Evolutionary conservation across 2,113 vertebrate genomes (phyloP), one percentile per base, ranked within the genome.

Genomic region (Neotoma lepida): DNA sequence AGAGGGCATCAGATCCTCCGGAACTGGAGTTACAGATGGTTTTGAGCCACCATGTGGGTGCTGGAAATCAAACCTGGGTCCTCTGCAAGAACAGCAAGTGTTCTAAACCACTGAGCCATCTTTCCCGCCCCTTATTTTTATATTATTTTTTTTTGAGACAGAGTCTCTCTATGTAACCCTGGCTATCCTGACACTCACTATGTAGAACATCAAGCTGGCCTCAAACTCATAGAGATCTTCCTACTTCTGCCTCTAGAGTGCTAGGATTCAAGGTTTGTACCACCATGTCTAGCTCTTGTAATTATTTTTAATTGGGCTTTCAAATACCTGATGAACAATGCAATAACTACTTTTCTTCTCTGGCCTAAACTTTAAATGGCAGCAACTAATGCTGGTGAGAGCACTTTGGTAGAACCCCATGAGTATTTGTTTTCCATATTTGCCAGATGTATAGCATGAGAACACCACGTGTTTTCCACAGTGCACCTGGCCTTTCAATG

Each of bases 371-470:
- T 76, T 94, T 86, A 82, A 96, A 93, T 49, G 70, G 64, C 35
- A 88, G 73, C 77, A 76, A 76, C 93, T 94, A 2, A 63, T 89
- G 54, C 93, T 94, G 24, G 35, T 89, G 82, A 74, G 97, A 97
- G 20, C 70, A 49, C 46, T 68, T 96, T 81, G 82, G 54, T 93
- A 97, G 96, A 63, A 28, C 91, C n/a, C 89, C 91, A 33, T 88
- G 96, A 88, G 82, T 89, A 93, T 86, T 89, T 66, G 35, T 94
- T 96, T 93, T 70, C 91, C 66, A 85, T 97, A 77, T 97, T 97
- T 26, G 35, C 7, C 80, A 88, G 77, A 93, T 85, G 18, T 35
- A 49, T 44, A 95, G 80, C 66, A 63, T 97, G 95, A 89, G 56
- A 95, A 92, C 77, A 92, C 9, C 6, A 10, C 18, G 68, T 85